These are phyloP conservation scores for Eupithecia abbreviata DNA, from an alignment of 2,888 invertebrate species.

Conservation along the genomic window DNA sequence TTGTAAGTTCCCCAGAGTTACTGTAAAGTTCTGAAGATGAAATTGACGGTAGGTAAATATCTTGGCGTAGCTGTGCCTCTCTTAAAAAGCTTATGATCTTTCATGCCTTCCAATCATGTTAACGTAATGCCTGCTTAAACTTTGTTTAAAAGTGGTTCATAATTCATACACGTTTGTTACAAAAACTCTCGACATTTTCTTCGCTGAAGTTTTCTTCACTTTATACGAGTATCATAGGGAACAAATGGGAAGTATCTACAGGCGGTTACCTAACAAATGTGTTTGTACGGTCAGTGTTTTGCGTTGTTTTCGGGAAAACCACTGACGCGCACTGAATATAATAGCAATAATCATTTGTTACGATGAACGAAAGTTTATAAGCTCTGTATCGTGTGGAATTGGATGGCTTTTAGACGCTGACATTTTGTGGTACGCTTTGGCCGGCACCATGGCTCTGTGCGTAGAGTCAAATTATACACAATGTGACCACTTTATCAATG, in stretches of 20 bases:
- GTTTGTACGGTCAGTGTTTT: constrained; percentile 54
- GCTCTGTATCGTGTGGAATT: constrained; percentile 31
- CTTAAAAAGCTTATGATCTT: not conserved
- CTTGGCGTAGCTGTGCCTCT: not conserved
- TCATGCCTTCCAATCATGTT: constrained; percentile 3
- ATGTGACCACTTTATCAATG: constrained; percentile 19
- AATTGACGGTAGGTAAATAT: constrained; percentile 1
- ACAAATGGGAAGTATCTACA: constrained; percentile 43
- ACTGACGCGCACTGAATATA: constrained; percentile 56
- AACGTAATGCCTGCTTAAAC: not conserved
- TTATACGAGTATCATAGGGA: constrained; percentile 26
- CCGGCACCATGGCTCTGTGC: constrained; percentile 12
- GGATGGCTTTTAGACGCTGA: constrained; percentile 28
- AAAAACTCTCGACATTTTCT: not conserved
- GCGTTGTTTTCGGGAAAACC: constrained; percentile 55
- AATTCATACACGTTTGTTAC: constrained; percentile 7
- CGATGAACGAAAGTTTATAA: constrained; percentile 46
- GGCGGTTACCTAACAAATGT: constrained; percentile 47
- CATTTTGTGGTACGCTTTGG: constrained; percentile 15
- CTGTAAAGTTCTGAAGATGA: not conserved
- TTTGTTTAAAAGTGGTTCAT: not conserved
- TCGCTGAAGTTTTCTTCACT: not conserved
- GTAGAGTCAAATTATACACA: constrained; percentile 10
- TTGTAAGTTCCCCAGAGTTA: not conserved
- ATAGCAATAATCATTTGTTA: constrained; percentile 61